phyloP scores from a whole-genome alignment of 2,113 vertebrate genomes.

The Tyto alba region DNA sequence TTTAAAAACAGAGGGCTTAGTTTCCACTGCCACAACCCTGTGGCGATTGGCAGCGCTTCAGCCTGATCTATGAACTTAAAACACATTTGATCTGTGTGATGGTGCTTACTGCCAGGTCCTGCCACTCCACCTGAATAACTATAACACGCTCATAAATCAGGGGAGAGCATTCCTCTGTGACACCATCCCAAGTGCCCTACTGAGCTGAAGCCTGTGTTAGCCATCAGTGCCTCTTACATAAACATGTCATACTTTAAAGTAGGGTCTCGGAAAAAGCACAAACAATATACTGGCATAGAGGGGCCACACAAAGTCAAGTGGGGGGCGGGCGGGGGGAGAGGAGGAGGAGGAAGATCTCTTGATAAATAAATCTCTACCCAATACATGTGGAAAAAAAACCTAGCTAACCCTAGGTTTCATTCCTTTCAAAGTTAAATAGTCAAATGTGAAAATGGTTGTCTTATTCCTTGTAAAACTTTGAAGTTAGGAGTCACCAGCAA shows the following conservation, averaged over 20 bases:
- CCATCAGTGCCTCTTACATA: slow-evolving; percentile 65
- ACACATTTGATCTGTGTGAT: slow-evolving; percentile 47
- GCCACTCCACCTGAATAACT: slow-evolving; percentile 73
- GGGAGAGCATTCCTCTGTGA: slow-evolving; percentile 66
- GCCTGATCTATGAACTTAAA: slow-evolving; percentile 65
- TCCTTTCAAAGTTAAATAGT: neutral
- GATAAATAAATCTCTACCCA: neutral
- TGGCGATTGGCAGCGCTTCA: neutral
- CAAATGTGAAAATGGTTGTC: neutral
- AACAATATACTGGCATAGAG: slow-evolving; percentile 36
- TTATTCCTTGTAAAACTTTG: neutral
- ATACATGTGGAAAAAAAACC: neutral
- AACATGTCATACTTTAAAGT: slow-evolving; percentile 77
- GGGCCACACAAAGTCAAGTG: slow-evolving; percentile 71
- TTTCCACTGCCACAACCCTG: slow-evolving; percentile 7
- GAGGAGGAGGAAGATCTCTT: neutral
- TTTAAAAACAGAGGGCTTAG: slow-evolving; percentile 49
- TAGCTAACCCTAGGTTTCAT: neutral
- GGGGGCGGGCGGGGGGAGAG: too few species aligned
- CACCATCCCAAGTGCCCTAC: slow-evolving; percentile 60
- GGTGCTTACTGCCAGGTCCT: slow-evolving; percentile 23
- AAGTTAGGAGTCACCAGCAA: neutral
- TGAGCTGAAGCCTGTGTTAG: slow-evolving; percentile 57
- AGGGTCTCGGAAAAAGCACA: slow-evolving; percentile 55
- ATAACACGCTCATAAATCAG: slow-evolving; percentile 70